These are phyloP conservation scores for Tetramorium alpestre DNA, from an alignment of 1,140 invertebrate species.

Conservation along the genomic window DNA sequence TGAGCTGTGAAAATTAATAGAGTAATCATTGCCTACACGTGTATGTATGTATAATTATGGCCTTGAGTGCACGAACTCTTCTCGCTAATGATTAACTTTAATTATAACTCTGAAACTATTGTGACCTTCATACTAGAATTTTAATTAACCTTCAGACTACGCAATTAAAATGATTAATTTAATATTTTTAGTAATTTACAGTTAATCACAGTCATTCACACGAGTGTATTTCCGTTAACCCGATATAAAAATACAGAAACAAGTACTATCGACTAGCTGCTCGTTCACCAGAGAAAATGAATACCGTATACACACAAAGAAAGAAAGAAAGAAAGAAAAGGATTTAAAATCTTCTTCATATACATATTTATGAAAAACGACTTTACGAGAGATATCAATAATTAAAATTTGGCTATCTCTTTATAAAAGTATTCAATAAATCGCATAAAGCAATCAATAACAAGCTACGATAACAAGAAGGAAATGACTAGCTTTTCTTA, in stretches of 20 bases:
- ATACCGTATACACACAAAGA: background rate
- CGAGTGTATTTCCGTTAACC: no score
- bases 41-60: background rate
- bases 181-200: background rate
- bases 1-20: conserved; percentile 19
- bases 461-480: background rate
- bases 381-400: background rate
- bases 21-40: background rate
- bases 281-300: background rate
- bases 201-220: background rate
- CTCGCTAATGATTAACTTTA: conserved; percentile 1
- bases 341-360: background rate
- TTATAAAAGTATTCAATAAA: background rate
- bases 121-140: background rate
- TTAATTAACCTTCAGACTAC: background rate
- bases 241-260: background rate
- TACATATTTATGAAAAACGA: background rate
- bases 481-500: background rate
- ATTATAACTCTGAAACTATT: background rate
- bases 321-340: background rate
- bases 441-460: conserved; percentile 8
- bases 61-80: background rate
- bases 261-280: background rate
- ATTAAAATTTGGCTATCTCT: background rate
- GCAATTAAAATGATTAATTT: background rate